Percentiles rank a stretch among this genome's conserved stretches.
phyloP scores from a whole-genome alignment of 2,797 vertebrate species.

The Moxostoma hubbsi region DNA sequence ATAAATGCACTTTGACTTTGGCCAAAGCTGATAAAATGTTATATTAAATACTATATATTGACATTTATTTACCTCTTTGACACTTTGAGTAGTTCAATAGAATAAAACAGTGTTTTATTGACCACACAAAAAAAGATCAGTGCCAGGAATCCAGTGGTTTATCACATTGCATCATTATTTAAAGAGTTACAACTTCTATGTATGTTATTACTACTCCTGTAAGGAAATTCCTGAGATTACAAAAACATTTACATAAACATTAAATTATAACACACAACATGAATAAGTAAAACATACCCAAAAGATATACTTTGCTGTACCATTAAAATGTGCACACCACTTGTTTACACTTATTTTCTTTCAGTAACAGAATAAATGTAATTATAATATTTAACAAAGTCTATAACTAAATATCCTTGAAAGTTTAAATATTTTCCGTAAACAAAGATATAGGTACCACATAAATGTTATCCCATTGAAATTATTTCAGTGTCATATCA shows the following conservation, averaged over 20 bases:
- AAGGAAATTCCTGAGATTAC: conserved; percentile 37
- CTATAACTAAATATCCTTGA: conserved; percentile 38
- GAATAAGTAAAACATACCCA: conserved; percentile 4
- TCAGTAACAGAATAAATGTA: conserved; percentile 24
- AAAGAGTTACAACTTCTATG: conserved; percentile 29
- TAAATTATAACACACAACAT: background rate
- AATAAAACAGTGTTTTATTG: conserved; percentile 17
- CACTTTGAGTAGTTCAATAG: conserved; percentile 1
- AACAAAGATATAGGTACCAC: conserved; percentile 27
- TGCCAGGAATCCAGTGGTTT: conserved; percentile 31
- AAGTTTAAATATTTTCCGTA: conserved; percentile 27
- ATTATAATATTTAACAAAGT: conserved; percentile 12
- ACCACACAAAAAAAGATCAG: conserved; percentile 23
- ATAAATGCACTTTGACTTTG: background rate
- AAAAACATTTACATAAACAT: conserved; percentile 25
- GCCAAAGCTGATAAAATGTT: conserved; percentile 7
- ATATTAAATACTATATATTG: background rate
- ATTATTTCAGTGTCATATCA: conserved; percentile 1
- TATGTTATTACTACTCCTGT: conserved; percentile 15
- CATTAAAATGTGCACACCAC: conserved; percentile 25
- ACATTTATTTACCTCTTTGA: too few species aligned
- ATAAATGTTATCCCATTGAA: background rate
- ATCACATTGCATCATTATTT: conserved; percentile 24
- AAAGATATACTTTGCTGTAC: conserved; percentile 22
- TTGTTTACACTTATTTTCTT: background rate